Evolutionary conservation across 2,888 invertebrate species (phyloP), one percentile per base, ranked within the genome.

Genomic region (Prionchulus punctatus): DNA sequence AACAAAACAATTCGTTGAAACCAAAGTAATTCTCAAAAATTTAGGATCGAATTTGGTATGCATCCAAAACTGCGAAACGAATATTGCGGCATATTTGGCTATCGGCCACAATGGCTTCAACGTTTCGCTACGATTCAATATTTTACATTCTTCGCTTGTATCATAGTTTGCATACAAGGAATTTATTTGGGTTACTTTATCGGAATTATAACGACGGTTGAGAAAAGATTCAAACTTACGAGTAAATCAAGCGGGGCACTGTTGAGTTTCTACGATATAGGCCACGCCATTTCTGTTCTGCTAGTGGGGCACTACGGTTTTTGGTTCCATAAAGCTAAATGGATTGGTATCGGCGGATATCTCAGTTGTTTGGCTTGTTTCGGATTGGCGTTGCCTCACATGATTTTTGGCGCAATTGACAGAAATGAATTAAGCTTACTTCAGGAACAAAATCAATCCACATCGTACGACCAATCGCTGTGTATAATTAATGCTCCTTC

Each of bases 201-300:
- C 21, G 56, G 56, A 4, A 30, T 47, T n/a, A 18, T 57, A 18
- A 57, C 57, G 4, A 45, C 49, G n/a, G 47, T 57, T 3, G 57
- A 57, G 26, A 57, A 57, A 31, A 4, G 57, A 21, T 57, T 57
- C 48, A 30, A 56, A 21, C 28, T 57, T 28, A 26, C 57, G 18
- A 47, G 47, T 28, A 4, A 18, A 28, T 25, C 26, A 3, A 57
- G 55, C 21, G 57, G 57, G 2, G 28, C 48, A 3, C 36, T 57
- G 26, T 30, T 57, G 30, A 43, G 45, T 15, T 27, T 57, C 25
- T 55, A 56, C 54, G 56, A 56, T 42, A 26, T 56, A 21, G 56
- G 56, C 18, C 56, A 57, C 42, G 56, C 54, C 43, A 26, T 42
- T n/a, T 56, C 54, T 12, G 56, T 56, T 2, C 42, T 56, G 18